Base-by-base conservation (phyloP, 2,888 invertebrate species). In the Aphodius sticticus region DNA sequence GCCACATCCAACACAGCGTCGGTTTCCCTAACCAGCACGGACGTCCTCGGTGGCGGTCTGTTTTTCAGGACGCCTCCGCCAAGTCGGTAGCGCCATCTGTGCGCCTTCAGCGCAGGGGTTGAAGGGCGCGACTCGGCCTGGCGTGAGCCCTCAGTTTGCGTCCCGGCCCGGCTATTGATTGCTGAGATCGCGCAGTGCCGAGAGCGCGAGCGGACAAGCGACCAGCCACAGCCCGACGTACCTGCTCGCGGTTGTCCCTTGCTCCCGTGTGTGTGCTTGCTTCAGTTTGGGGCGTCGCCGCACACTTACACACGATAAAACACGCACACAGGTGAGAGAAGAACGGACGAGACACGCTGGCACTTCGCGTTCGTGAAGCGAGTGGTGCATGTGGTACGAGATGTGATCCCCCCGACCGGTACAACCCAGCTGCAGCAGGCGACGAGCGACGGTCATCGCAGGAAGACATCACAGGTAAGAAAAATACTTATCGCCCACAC, bases 111-210 rank as follows among this genome's bases (percentile, higher is more conserved):
- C 69, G 78, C 80, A 81, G 80, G 76, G 81, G 12, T 79, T 75
- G 80, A 83, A 83, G 83, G 83, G 82, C 81, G 83, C 83, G 83
- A 83, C 82, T 82, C 82, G 81, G 53, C 82, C 82, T 82, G 80
- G 82, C 82, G 81, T 81, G 82, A 83, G 83, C 83, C 82, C 83
- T 83, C 82, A 83, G 83, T 83, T 72, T 76, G 78, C 75, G 81
- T 81, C 83, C 84, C 83, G 85, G 84, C 83, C 84, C 84, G 84
- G 84, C 84, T 85, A 84, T 85, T 84, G 84, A 85, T 84, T 85
- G 85, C 81, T 82, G 82, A n/a, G 14, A n/a, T 70, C 53, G 53
- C 84, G 85, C 85, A 85, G 84, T 84, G 84, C 83, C 83, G 84
- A 82, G 79, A 81, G 82, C 81, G 81, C 81, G 82, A 81, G 83